Base-by-base conservation (phyloP, 2,113 vertebrate genomes). In the Burhinus oedicnemus region DNA sequence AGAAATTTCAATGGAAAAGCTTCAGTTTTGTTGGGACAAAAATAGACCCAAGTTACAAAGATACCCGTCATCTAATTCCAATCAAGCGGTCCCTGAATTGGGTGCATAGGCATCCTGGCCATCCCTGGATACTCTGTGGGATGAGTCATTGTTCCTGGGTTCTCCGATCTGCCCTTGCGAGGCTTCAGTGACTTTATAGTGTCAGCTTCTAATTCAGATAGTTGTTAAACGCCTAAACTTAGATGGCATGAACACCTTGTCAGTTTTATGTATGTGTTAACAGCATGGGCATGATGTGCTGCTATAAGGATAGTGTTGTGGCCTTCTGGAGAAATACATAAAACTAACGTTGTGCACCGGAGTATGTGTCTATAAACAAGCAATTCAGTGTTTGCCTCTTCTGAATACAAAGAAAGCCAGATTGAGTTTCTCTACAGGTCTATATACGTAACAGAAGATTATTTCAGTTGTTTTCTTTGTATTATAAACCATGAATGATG, bases 201-300 rank as follows among this genome's bases (percentile, higher is more conserved):
- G 51, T 83, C 91, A 89, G 55, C 42, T 94, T 66, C 91, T 89
- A 84, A 91, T 91, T 92, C 76, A 78, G 83, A 17, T 65, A 54
- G 45, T 36, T 77, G 45, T 93, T 92, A n/a, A 80, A 83, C 1
- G 7, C 75, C 62, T 58, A 38, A 80, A 70, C 58, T 69, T 86
- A 40, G 89, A 66, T 65, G 71, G 27, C 83, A 77, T 10, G 36
- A 83, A 36, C 80, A 80, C 58, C 64, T 72, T 70, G 69, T 74
- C 83, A 74, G 13, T 93, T 83, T 72, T 79, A 27, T 72, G 70
- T 51, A 18, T 44, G 8, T 70, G 42, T 38, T 68, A 89, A 7
- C 2, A 9, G 58, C 54, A 45, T 7, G 11, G 17, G 45, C 47
- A 47, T n/a, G 60, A 51, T 44, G 25, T 70, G 51, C 70, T 80